These are phyloP conservation scores for Dinomys branickii DNA, from an alignment of 2,113 vertebrate species.

Conservation along the genomic window DNA sequence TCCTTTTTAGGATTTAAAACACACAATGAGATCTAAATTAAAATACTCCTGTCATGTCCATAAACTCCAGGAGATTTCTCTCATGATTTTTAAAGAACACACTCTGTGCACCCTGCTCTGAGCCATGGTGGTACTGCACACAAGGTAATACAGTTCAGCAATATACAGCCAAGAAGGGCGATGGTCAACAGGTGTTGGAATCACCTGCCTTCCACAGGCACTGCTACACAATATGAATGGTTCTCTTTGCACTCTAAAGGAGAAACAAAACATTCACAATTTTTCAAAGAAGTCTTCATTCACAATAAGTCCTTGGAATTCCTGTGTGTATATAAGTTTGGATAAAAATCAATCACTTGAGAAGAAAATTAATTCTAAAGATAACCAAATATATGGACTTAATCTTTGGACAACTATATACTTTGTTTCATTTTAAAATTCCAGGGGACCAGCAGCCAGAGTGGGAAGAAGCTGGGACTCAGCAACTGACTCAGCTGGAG, in stretches of 20 bases:
- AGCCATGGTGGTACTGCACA: rapidly evolving
- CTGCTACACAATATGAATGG: not conserved
- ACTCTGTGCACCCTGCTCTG: not conserved
- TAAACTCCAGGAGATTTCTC: not conserved
- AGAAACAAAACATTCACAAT: rapidly evolving
- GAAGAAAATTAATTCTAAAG: not conserved
- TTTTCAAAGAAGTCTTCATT: not conserved
- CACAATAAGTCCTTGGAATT: not conserved
- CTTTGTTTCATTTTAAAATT: not conserved
- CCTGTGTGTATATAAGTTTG: no score
- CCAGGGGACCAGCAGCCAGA: no score
- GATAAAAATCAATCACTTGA: not conserved
- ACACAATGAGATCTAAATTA: not conserved
- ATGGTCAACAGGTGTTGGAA: not conserved
- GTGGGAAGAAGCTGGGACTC: no score
- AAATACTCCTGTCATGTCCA: not conserved
- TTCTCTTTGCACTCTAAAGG: not conserved
- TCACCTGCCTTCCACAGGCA: not conserved
- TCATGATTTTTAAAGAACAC: not conserved
- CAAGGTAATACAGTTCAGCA: not conserved
- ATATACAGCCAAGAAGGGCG: not conserved
- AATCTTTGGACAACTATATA: not conserved
- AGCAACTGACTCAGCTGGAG: no score
- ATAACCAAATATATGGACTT: not conserved
- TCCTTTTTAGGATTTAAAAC: not conserved